Conservation (phyloP, 2,113 vertebrate genomes). For the Fulmarus glacialis region DNA sequence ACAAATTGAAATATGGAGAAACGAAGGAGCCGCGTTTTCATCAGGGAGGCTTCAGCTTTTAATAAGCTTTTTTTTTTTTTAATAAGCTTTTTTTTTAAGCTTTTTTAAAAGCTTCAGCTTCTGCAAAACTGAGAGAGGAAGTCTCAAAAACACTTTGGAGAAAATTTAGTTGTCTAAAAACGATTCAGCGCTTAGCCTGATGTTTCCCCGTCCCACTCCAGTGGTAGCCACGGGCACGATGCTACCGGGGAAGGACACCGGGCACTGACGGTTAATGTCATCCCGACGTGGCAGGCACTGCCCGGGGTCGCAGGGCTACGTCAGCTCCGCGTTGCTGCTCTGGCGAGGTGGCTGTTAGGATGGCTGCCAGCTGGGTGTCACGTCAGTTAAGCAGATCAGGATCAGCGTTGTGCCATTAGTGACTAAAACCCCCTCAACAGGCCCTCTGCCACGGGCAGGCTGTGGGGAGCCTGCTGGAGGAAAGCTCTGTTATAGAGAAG, state of each 20-base stretch:
- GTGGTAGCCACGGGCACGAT: fast-evolving
- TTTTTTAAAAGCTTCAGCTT: too few species aligned
- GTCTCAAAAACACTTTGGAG: not conserved
- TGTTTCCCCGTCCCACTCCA: not conserved
- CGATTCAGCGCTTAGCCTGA: fast-evolving
- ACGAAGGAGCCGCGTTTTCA: fast-evolving
- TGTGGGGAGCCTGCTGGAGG: not conserved
- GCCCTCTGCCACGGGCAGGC: fast-evolving
- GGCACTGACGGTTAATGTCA: too few species aligned
- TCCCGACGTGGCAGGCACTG: not conserved
- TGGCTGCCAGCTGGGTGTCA: not conserved
- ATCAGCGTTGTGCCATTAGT: not conserved
- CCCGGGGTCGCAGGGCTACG: fast-evolving
- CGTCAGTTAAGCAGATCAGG: not conserved
- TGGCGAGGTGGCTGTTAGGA: not conserved
- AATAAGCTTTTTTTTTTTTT: too few species aligned
- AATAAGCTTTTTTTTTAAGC: too few species aligned
- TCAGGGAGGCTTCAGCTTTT: not conserved
- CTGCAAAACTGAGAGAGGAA: not conserved
- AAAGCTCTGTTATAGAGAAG: conserved; percentile 48
- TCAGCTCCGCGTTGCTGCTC: fast-evolving
- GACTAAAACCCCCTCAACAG: not conserved
- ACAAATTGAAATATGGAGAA: not conserved
- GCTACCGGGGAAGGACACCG: fast-evolving
- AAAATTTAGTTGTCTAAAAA: not conserved